Conservation (phyloP, 1,140 invertebrate species). For the Daktulosphaira vitifoliae region DNA sequence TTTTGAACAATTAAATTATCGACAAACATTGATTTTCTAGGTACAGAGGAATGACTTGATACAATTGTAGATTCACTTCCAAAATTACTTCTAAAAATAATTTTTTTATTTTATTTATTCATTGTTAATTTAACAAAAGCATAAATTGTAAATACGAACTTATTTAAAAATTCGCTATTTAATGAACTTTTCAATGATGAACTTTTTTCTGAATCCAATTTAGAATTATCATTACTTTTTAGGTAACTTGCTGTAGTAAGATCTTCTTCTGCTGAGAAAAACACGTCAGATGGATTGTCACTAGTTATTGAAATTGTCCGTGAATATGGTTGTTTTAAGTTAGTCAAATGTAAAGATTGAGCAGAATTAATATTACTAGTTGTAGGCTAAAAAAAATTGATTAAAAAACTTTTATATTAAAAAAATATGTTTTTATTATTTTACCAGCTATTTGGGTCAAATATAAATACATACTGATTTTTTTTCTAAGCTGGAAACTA, state of each 20-base stretch:
- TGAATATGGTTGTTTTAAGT: slow-evolving; percentile 41
- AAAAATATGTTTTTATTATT: too few relatives aligned
- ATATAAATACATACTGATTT: slow-evolving; percentile 28
- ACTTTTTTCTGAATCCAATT: background rate
- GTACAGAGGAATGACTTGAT: background rate
- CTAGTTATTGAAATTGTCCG: slow-evolving; percentile 76
- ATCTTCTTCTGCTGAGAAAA: slow-evolving; percentile 85
- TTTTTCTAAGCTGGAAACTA: background rate
- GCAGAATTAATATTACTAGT: slow-evolving; percentile 1
- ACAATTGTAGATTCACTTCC: slow-evolving; percentile 27
- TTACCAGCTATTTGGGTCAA: slow-evolving; percentile 19
- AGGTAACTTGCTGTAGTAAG: slow-evolving; percentile 44
- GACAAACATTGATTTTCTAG: background rate
- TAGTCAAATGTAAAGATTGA: slow-evolving; percentile 12
- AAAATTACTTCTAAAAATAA: slow-evolving; percentile 25
- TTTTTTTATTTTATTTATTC: background rate
- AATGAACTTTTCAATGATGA: slow-evolving; percentile 20
- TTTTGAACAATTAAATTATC: background rate
- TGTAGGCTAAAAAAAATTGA: background rate
- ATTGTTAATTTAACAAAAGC: background rate
- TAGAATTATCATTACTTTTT: slow-evolving; percentile 2
- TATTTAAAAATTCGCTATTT: slow-evolving; percentile 11
- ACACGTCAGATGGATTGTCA: slow-evolving; percentile 81
- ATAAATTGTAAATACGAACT: slow-evolving; percentile 21
- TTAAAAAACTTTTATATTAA: background rate